Base-by-base conservation (phyloP, 2,797 vertebrate species). In the Telmatherina bonti region DNA sequence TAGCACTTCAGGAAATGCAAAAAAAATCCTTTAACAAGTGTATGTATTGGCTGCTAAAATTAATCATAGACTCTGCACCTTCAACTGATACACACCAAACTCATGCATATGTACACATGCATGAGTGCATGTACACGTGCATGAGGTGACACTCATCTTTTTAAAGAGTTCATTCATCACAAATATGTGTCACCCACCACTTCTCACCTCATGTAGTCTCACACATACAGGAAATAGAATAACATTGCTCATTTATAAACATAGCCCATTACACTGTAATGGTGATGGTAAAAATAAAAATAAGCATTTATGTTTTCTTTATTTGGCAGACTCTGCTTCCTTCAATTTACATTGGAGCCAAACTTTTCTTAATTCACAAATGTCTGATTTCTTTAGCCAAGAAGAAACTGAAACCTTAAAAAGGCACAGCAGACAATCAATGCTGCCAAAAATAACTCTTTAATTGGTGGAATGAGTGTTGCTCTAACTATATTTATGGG, bases 391-490 rank as follows among this genome's bases (percentile, higher is more conserved):
- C 55, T 74, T 68, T 20, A 49, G 60, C 43, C 41, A 62, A 59
- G 35, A 67, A 64, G 59, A 74, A 70, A 57, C 52, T 76, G 74
- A 76, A 83, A 88, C 88, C 82, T 70, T 72, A 81, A 87, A 88
- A 60, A 78, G 54, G 52, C 62, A 13, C 6, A 67, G 35, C 72
- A 82, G 74, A 82, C 79, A 85, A 86, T 90, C 74, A 85, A 72
- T 56, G 12, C 29, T 26, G 31, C 72, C 79, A 82, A 85, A 90
- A 91, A 93, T 91, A 92, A 70, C 70, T 7, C 16, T 84, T 88
- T 92, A 91, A 93, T 88, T 91, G 85, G 64, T 76, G 36, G 52
- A 62, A 78, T 74, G 67, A 86, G 88, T 45, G 82, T 80, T 83
- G 70, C 78, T 45, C 7, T 8, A 7, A 36, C 83, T 93, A 93